Evolutionary conservation across 1,140 invertebrate species (phyloP).

Genomic region (Ericerus pela): DNA sequence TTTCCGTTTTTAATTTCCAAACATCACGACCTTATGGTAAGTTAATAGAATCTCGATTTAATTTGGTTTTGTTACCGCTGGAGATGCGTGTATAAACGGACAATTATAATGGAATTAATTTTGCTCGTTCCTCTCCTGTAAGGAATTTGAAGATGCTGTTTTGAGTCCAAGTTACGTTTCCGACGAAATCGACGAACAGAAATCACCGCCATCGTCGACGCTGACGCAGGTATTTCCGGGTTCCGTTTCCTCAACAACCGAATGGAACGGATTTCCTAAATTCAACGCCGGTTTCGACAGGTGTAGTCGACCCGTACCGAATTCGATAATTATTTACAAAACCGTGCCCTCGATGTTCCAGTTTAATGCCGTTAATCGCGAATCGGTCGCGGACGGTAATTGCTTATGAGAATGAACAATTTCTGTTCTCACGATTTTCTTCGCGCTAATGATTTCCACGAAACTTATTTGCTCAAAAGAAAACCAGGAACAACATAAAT

Average conservation of each 20-base stretch:
- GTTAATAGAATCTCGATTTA: not conserved
- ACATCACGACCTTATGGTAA: slow-evolving; percentile 1
- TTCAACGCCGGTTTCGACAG: not conserved
- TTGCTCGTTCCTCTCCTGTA: too few species aligned
- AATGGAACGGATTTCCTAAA: not conserved
- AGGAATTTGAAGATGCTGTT: slow-evolving; percentile 5
- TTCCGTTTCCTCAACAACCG: not conserved
- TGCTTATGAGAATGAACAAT: too few species aligned
- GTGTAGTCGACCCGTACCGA: not conserved
- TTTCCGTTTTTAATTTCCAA: slow-evolving; percentile 6
- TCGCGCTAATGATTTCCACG: too few species aligned
- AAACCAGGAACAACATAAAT: too few species aligned
- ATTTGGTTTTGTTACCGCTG: not conserved
- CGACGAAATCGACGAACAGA: not conserved
- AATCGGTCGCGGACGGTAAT: too few species aligned
- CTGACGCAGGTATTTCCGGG: not conserved
- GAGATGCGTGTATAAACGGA: too few species aligned
- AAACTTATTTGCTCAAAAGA: too few species aligned
- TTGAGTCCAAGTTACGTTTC: not conserved
- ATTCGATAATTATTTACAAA: slow-evolving; percentile 12
- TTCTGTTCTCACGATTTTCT: too few species aligned
- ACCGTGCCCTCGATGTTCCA: slow-evolving; percentile 16
- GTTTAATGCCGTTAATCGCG: too few species aligned
- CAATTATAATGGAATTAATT: too few species aligned
- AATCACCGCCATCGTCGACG: not conserved